Evolutionary conservation across 2,113 vertebrate genomes (phyloP).

Genomic region (Machaerirhynchus nigripectus): DNA sequence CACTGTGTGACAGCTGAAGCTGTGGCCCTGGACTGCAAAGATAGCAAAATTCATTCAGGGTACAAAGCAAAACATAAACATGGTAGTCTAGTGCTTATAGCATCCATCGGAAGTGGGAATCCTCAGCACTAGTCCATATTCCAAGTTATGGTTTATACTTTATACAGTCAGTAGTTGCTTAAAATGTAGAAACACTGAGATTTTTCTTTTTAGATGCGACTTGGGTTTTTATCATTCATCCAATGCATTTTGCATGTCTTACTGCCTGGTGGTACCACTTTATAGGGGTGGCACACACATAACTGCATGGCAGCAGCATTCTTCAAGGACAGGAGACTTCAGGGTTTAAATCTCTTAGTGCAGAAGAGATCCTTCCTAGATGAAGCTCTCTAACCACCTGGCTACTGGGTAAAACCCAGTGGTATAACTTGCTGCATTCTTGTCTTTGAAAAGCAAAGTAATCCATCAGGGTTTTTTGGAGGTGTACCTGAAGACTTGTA

Average conservation of each 20-base stretch:
- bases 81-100: not conserved
- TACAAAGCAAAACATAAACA: not conserved
- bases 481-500: not conserved
- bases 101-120: not conserved
- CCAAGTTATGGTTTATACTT: not conserved
- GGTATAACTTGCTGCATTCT: not conserved
- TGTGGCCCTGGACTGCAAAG: not conserved
- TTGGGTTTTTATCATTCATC: not conserved
- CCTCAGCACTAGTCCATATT: not conserved
- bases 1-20: not conserved
- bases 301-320: not conserved
- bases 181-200: not conserved
- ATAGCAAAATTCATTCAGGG: not conserved
- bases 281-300: not conserved
- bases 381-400: not conserved
- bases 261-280: not conserved
- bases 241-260: not conserved
- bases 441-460: not conserved
- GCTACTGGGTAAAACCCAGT: not conserved
- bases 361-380: not conserved
- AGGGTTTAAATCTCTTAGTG: not conserved
- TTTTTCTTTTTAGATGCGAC: not conserved
- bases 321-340: not conserved
- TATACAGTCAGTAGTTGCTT: not conserved
- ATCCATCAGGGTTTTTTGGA: not conserved